phyloP scores from a whole-genome alignment of 2,888 invertebrate genomes.

The Dilophus febrilis region DNA sequence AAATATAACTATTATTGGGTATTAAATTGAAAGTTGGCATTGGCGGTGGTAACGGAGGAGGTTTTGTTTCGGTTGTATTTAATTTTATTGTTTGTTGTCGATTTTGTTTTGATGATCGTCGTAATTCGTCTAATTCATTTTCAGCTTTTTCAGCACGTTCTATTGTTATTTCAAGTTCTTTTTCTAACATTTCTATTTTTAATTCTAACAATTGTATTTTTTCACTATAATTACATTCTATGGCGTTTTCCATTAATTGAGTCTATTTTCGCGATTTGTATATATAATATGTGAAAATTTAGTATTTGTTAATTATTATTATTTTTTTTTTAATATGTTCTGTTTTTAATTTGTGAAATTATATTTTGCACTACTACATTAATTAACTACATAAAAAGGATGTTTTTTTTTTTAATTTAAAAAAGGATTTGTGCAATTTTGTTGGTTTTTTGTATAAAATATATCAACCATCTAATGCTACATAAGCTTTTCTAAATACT shows the following conservation, averaged over 20 bases:
- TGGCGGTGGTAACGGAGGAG: slow-evolving; percentile 21
- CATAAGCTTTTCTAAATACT: too few species aligned
- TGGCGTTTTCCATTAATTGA: slow-evolving; percentile 35
- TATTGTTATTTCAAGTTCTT: slow-evolving; percentile 32
- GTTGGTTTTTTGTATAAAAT: background rate
- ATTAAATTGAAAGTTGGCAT: slow-evolving; percentile 22
- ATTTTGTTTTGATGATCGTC: slow-evolving; percentile 7
- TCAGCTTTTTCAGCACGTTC: slow-evolving; percentile 37
- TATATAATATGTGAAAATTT: slow-evolving; percentile 9
- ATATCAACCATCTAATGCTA: background rate
- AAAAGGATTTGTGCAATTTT: too few species aligned
- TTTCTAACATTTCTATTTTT: slow-evolving; percentile 37
- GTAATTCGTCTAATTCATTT: slow-evolving; percentile 22
- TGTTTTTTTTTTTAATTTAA: too few species aligned
- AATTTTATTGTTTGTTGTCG: slow-evolving; percentile 13
- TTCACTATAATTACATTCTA: slow-evolving; percentile 32
- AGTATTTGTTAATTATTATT: background rate
- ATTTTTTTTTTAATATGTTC: too few species aligned
- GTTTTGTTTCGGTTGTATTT: slow-evolving; percentile 21
- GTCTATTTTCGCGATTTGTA: slow-evolving; percentile 31
- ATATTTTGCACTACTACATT: too few species aligned
- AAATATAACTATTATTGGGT: slow-evolving; percentile 13
- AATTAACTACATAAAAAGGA: too few species aligned
- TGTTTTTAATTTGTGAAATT: too few species aligned
- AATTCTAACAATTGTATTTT: slow-evolving; percentile 38